Percentiles rank a stretch among this genome's conserved stretches.
Conservation (phyloP, 92 coral and sea anemone genomes). For the Paramuricea clavata region DNA sequence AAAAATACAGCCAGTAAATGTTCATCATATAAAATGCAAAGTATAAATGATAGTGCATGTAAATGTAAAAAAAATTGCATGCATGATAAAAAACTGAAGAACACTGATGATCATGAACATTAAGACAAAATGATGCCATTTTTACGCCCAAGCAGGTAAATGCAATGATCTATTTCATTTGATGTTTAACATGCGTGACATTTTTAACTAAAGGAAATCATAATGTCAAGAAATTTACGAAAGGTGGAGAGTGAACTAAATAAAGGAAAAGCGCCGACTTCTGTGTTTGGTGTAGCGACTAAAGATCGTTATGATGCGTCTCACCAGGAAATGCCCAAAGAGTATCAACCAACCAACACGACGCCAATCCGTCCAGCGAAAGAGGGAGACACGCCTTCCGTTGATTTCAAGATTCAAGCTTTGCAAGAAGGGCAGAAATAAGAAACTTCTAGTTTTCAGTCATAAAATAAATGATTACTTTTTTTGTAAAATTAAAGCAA, state of each 20-base stretch:
- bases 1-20: too few species aligned
- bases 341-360: conserved; percentile 25
- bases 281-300: conserved; percentile 25
- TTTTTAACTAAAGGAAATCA: neutral
- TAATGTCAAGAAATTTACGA: conserved; percentile 42
- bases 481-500: too few species aligned
- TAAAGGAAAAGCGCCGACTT: conserved; percentile 24
- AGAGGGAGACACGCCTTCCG: conserved; percentile 38
- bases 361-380: conserved; percentile 47
- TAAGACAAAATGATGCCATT: too few species aligned
- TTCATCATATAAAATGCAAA: too few species aligned
- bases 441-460: neutral
- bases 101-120: too few species aligned
- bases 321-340: conserved; percentile 15
- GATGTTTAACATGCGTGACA: neutral
- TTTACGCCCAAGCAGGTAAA: too few species aligned
- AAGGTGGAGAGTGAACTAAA: conserved; percentile 34
- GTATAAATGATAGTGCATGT: too few species aligned
- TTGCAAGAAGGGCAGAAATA: conserved; percentile 27
- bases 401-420: conserved; percentile 38
- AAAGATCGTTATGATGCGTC: conserved; percentile 24
- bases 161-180: too few species aligned
- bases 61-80: too few species aligned
- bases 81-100: too few species aligned
- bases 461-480: too few species aligned